phyloP scores from a whole-genome alignment of 2,797 vertebrate genomes.

The Pangasius larnaudii region DNA sequence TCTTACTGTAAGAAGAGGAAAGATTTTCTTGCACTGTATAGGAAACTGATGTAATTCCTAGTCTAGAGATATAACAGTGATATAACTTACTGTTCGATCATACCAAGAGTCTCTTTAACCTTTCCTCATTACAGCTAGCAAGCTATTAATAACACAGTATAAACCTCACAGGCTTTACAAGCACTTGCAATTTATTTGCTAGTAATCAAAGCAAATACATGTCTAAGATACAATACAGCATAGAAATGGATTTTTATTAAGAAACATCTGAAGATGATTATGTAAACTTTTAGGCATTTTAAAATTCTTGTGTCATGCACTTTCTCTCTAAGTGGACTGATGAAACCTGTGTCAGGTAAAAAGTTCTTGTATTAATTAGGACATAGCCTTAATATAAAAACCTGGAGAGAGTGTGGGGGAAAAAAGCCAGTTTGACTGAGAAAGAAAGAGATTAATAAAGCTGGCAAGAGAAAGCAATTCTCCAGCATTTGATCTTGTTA shows the following conservation, averaged over 20 bases:
- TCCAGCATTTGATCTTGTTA: conserved; percentile 85
- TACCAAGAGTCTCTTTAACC: background rate
- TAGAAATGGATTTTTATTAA: background rate
- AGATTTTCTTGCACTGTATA: background rate
- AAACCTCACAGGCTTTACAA: background rate
- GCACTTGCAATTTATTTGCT: background rate
- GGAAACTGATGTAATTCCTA: background rate
- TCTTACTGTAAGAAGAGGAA: background rate
- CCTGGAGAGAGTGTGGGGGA: conserved; percentile 61
- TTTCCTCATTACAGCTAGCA: background rate
- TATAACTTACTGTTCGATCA: background rate
- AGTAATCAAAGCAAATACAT: background rate
- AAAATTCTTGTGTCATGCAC: background rate
- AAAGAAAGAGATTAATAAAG: conserved; percentile 83
- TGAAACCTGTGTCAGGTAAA: conserved; percentile 49
- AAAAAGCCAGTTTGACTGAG: conserved; percentile 74
- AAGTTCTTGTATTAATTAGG: conserved; percentile 73
- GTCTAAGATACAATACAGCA: background rate
- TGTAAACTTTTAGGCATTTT: background rate
- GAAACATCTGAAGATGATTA: background rate
- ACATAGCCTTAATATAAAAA: conserved; percentile 72
- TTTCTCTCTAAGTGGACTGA: background rate
- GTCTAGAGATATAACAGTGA: background rate
- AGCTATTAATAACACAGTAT: conserved; percentile 2
- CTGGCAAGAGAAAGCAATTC: conserved; percentile 81